Evolutionary conservation across 2,888 invertebrate species (phyloP).

Genomic region (Drosophila pseudotakahashii): DNA sequence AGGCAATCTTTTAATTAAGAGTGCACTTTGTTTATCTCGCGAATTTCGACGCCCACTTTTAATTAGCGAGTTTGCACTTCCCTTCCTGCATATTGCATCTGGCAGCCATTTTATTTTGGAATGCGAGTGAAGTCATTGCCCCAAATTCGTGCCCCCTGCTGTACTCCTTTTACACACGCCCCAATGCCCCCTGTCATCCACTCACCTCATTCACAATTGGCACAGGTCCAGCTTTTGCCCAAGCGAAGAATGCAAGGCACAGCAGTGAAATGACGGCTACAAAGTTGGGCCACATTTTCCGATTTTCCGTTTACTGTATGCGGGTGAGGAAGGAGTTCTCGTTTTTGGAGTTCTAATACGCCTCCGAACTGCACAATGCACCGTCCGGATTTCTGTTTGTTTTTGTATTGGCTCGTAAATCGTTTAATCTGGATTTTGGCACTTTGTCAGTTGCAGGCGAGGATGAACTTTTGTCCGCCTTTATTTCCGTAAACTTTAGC

Average conservation of each 20-base stretch:
- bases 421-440: slow-evolving; percentile 39
- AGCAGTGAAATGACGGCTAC: slow-evolving; percentile 62
- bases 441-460: slow-evolving; percentile 48
- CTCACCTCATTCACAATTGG: slow-evolving; percentile 83
- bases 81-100: slow-evolving; percentile 19
- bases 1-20: slow-evolving; percentile 52
- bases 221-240: slow-evolving; percentile 80
- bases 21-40: slow-evolving; percentile 33
- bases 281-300: slow-evolving; percentile 73
- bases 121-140: slow-evolving; percentile 46
- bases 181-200: background rate
- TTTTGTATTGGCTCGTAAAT: slow-evolving; percentile 45
- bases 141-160: slow-evolving; percentile 45
- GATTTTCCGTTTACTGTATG: background rate
- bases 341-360: background rate
- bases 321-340: background rate
- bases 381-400: slow-evolving; percentile 14
- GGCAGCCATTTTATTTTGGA: slow-evolving; percentile 42
- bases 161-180: slow-evolving; percentile 4
- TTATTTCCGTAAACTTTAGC: slow-evolving; percentile 80
- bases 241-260: slow-evolving; percentile 63
- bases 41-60: slow-evolving; percentile 34
- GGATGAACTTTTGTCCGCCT: slow-evolving; percentile 53
- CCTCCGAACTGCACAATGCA: slow-evolving; percentile 35
- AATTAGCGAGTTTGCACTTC: slow-evolving; percentile 31